Conservation (phyloP, 2,797 vertebrate species). For the Gastrophryne carolinensis region DNA sequence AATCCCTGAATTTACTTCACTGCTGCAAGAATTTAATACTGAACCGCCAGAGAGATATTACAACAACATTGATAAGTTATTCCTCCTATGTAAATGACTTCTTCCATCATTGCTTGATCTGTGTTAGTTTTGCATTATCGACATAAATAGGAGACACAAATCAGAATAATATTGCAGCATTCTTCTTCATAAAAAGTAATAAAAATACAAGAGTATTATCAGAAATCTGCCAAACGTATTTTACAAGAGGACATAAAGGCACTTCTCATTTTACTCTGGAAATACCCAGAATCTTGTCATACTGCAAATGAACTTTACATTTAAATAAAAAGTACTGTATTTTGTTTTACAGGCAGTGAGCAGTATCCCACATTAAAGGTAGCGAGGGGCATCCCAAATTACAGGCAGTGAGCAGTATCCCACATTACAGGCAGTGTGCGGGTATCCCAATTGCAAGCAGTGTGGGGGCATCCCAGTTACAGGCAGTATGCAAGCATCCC, state of each 20-base stretch:
- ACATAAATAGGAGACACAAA: slow-evolving; percentile 13
- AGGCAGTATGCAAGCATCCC: too few relatives aligned
- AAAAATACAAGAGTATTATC: not conserved
- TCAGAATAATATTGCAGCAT: slow-evolving; percentile 26
- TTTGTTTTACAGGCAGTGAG: too few relatives aligned
- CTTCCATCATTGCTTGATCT: not conserved
- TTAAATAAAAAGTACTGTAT: too few relatives aligned
- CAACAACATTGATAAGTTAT: not conserved
- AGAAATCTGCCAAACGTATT: not conserved
- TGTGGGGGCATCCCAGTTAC: too few relatives aligned
- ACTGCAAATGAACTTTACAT: not conserved
- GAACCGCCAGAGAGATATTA: not conserved
- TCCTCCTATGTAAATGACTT: slow-evolving; percentile 2
- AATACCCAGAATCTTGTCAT: not conserved
- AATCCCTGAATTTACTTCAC: not conserved
- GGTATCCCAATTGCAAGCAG: too few relatives aligned
- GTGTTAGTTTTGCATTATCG: slow-evolving; percentile 28
- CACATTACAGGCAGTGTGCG: too few relatives aligned
- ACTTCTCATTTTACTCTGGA: not conserved
- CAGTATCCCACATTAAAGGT: too few relatives aligned
- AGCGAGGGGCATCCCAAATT: too few relatives aligned
- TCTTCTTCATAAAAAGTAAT: slow-evolving; percentile 4
- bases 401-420: too few relatives aligned
- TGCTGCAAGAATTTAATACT: not conserved
- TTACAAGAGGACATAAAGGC: not conserved